Base-by-base conservation (phyloP, 2,888 invertebrate species). In the Tortrix viridana region DNA sequence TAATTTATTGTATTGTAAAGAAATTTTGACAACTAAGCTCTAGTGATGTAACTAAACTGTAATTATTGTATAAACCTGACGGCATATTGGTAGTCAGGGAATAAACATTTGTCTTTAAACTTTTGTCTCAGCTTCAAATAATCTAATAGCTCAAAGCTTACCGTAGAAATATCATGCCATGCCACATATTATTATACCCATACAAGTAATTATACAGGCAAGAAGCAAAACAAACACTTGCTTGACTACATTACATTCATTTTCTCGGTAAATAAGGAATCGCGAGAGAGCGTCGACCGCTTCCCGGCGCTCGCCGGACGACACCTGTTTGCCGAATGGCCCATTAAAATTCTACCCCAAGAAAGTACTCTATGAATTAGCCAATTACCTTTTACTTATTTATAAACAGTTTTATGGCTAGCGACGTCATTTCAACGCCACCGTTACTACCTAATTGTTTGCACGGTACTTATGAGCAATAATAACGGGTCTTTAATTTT, bases 241-340 rank as follows among this genome's bases (percentile, higher is more conserved):
- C 9, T 56, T 38, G 37, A 20, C 37, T 20, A 22, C 56, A 47
- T 60, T 47, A 46, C 46, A 38, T 60, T 43, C 43, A 55, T 55
- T 23, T 47, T 32, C 22, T 54, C 43, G 75, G 74, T 72, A 74
- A 76, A 77, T 77, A 74, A 74, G 78, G 70, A 73, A 74, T 81
- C 78, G 76, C 72, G 76, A 74, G 74, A 75, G 81, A 79, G 74
- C 64, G 69, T 69, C 43, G 7, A 69, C 69, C 70, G 76, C 71
- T 79, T 74, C 67, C 64, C 66, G 41, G 41, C 16, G 79, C 81
- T 79, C 70, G 62, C 52, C 65, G 59, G 70, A 69, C 76, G 77
- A 75, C 83, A 84, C 75, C 80, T 82, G 82, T 70, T 73, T 68
- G 60, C 60, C 67, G 70, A 74, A 76, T 74, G 68, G 67, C 73